Evolutionary conservation across 2,113 vertebrate species (phyloP).

Genomic region (Eidolon helvum): DNA sequence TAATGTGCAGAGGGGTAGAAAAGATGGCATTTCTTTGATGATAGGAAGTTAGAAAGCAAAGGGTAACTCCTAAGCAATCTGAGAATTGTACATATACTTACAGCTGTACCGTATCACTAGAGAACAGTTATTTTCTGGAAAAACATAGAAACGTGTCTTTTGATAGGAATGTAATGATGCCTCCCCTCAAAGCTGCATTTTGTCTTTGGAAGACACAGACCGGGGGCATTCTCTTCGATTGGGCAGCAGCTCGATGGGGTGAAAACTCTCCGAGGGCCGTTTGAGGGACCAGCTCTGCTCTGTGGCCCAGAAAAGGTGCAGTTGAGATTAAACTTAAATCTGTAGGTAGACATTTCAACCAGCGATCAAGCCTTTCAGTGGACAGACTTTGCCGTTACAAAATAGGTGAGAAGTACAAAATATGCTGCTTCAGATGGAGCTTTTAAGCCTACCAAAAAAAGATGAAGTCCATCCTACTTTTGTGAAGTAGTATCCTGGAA

Average conservation of each 20-base stretch:
- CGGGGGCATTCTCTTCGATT: not conserved
- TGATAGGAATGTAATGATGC: conserved; percentile 42
- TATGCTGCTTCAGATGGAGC: conserved; percentile 83
- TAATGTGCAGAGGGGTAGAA: not conserved
- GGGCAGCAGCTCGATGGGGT: not conserved
- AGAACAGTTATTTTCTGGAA: conserved; percentile 57
- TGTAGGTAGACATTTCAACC: not conserved
- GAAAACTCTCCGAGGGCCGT: not conserved
- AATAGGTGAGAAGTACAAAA: conserved; percentile 44
- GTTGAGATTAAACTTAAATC: not conserved
- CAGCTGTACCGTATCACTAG: not conserved
- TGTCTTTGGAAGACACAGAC: not conserved
- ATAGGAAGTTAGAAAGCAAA: conserved; percentile 15
- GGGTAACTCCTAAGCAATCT: conserved; percentile 27
- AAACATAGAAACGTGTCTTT: conserved; percentile 3
- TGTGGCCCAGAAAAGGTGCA: not conserved
- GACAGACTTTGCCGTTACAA: conserved; percentile 42
- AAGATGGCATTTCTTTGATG: not conserved
- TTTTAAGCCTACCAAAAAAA: conserved; percentile 83
- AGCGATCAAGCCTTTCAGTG: not conserved
- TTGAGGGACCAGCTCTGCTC: not conserved
- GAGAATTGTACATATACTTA: not conserved
- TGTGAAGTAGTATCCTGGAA: conserved; percentile 78
- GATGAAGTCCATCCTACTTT: conserved; percentile 71
- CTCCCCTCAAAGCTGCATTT: not conserved